Percentiles rank a stretch among this genome's conserved stretches.
These are phyloP conservation scores for Nesospiza acunhae DNA, from an alignment of 2,113 vertebrate species.

Conservation along the genomic window DNA sequence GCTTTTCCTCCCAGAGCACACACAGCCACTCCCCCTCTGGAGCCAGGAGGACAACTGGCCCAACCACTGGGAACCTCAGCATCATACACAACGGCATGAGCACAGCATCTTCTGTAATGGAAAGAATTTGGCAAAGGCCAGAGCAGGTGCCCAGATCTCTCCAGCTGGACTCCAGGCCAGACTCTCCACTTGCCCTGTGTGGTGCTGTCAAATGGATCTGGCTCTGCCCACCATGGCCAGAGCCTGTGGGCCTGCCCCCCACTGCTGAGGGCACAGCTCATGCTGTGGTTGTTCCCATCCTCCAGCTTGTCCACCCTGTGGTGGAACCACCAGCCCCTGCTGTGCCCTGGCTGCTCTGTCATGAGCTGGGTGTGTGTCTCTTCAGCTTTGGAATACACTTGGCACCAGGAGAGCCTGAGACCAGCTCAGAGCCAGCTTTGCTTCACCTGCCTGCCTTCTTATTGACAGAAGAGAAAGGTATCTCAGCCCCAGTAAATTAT, in stretches of 20 bases:
- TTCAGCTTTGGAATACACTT: background rate
- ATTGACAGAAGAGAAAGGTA: background rate
- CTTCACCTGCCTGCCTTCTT: background rate
- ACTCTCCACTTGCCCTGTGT: background rate
- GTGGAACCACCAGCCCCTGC: rapidly evolving
- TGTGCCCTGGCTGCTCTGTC: background rate
- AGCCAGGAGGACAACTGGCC: background rate
- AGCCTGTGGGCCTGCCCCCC: background rate
- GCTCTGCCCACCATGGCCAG: background rate
- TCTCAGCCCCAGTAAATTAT: background rate
- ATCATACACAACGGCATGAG: background rate
- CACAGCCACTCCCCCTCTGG: background rate
- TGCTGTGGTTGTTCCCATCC: background rate
- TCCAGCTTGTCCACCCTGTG: background rate
- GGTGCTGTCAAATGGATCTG: background rate
- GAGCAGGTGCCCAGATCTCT: background rate
- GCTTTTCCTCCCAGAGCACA: background rate
- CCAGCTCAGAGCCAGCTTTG: background rate
- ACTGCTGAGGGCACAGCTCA: background rate
- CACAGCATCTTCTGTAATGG: background rate
- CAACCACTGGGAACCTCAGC: background rate
- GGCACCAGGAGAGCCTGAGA: background rate
- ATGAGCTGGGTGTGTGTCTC: background rate
- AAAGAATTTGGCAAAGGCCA: background rate
- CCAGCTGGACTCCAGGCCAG: background rate